Evolutionary conservation across 2,888 invertebrate species (phyloP), one percentile per base, ranked within the genome.

Genomic region (Apodemia hepburni): DNA sequence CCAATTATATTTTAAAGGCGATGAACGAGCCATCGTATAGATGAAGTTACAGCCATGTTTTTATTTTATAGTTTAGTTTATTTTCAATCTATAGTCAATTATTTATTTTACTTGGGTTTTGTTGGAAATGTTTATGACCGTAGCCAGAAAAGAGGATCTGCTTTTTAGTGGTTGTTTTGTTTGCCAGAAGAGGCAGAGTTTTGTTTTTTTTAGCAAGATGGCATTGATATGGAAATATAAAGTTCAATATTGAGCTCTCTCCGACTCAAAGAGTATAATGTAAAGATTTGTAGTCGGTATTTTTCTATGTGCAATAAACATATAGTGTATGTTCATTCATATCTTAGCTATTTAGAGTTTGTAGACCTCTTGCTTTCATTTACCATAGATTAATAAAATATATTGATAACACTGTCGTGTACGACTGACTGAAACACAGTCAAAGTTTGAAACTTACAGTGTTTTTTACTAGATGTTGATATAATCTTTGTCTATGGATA

Each of bases 401-500:
- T 51, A 51, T 51, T 51, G 22, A 51, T 51, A 51, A 51, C n/a
- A 12, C 58, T 42, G 58, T 58, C 54, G 35, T 51, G 58, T 61
- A 47, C 57, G 58, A 27, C 49, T 63, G 58, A 64, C 61, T 29
- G 17, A 60, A 54, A 35, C 59, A 63, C 29, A 65, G 64, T 64
- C 68, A 68, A 62, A 57, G 57, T 69, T 61, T 63, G 59, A 62
- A 63, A 51, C 42, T 42, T 42, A 42, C 66, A 67, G 33, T 63
- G 51, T 66, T 69, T 70, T 70, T 65, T 74, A 79, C 82, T 88
- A 88, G 85, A 85, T 85, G 85, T 87, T 80, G 86, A 87, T 85
- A 82, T 86, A 87, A 88, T 87, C 86, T 84, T 85, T 87, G 84
- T 89, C 87, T 91, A 86, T 82, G 78, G 27, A 84, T 87, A 87